phyloP scores from a whole-genome alignment of 2,888 invertebrate species.

The Nasonovia ribisnigri region DNA sequence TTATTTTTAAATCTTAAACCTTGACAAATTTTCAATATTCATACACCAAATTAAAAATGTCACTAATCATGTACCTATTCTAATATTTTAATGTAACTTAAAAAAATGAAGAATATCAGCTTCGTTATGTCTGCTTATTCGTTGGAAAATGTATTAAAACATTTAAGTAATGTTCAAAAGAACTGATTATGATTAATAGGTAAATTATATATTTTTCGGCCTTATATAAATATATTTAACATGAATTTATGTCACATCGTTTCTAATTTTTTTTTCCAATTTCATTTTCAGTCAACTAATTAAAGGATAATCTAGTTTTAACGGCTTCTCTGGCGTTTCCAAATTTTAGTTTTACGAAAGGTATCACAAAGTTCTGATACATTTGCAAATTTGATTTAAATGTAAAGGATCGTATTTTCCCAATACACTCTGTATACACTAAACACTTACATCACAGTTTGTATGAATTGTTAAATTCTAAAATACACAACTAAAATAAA shows the following conservation, averaged over 20 bases:
- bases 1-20: constrained; percentile 6
- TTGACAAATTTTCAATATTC: constrained; percentile 1
- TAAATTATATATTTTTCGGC: not conserved
- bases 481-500: not conserved
- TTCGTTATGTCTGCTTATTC: constrained; percentile 3
- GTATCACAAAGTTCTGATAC: not conserved
- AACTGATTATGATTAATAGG: not conserved
- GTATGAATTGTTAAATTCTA: not conserved
- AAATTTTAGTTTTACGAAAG: not conserved
- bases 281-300: not conserved
- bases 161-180: not conserved
- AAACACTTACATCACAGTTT: not conserved
- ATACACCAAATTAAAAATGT: not conserved
- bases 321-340: not conserved
- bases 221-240: not conserved
- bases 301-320: not conserved
- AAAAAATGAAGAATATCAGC: not conserved
- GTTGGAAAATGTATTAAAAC: not conserved
- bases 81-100: constrained; percentile 5
- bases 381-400: not conserved
- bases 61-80: constrained; percentile 19
- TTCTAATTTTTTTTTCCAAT: not conserved
- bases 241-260: not conserved
- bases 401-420: not conserved
- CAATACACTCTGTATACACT: not conserved